phyloP scores from a whole-genome alignment of 2,113 vertebrate genomes.

The Poecile atricapillus region DNA sequence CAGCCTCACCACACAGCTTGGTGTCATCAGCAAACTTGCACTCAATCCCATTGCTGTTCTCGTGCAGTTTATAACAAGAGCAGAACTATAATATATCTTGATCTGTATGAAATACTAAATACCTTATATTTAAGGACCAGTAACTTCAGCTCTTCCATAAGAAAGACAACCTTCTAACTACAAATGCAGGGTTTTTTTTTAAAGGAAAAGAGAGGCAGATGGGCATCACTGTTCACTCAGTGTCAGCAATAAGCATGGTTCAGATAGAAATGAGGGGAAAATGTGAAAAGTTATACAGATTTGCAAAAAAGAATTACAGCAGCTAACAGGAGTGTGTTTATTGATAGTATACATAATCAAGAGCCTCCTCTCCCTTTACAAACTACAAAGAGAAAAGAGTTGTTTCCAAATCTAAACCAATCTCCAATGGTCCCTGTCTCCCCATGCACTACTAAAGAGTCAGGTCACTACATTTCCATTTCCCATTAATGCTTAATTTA shows the following conservation, averaged over 20 bases:
- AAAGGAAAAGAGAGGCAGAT: neutral
- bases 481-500: neutral
- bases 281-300: neutral
- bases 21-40: neutral
- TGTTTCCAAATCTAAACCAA: neutral
- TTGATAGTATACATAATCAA: neutral
- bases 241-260: neutral
- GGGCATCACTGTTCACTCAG: neutral
- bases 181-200: neutral
- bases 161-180: neutral
- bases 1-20: neutral
- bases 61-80: neutral
- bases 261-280: neutral
- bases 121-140: neutral
- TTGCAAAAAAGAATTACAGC: neutral
- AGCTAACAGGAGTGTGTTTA: neutral
- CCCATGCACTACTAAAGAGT: neutral
- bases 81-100: neutral
- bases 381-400: neutral
- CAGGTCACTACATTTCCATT: neutral
- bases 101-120: neutral
- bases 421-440: neutral
- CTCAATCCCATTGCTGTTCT: neutral
- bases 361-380: neutral
- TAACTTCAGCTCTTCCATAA: neutral